phyloP scores from a whole-genome alignment of 2,888 invertebrate genomes.

The Siphlonurus alternatus region DNA sequence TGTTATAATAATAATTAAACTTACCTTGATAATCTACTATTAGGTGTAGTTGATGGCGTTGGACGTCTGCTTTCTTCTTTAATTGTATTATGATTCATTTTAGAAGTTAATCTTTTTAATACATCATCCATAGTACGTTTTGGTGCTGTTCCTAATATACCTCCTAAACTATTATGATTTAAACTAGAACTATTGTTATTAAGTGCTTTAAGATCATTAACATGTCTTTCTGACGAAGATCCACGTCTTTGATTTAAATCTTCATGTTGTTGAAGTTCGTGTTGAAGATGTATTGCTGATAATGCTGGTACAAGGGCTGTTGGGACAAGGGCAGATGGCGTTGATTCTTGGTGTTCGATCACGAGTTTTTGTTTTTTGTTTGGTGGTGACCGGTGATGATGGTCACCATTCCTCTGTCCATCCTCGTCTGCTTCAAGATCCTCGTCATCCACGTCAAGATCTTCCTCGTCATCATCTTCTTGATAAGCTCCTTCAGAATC shows the following conservation, averaged over 20 bases:
- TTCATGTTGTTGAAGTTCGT: slow-evolving; percentile 34
- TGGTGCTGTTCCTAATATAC: slow-evolving; percentile 29
- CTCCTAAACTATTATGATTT: slow-evolving; percentile 38
- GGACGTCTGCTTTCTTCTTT: slow-evolving; percentile 19
- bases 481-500: neutral
- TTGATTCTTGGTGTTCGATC: neutral
- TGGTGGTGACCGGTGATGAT: slow-evolving; percentile 25
- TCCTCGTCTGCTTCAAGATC: neutral
- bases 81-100: slow-evolving; percentile 57
- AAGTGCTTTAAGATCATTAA: neutral
- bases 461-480: neutral
- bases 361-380: slow-evolving; percentile 26
- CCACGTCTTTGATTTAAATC: slow-evolving; percentile 35
- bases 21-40: neutral
- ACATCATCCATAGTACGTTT: slow-evolving; percentile 79
- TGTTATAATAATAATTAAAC: too few relatives aligned
- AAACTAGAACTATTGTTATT: slow-evolving; percentile 19
- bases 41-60: slow-evolving; percentile 45
- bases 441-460: too few relatives aligned
- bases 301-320: slow-evolving; percentile 16
- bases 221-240: neutral
- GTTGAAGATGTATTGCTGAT: slow-evolving; percentile 33
- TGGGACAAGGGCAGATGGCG: too few relatives aligned
- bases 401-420: slow-evolving; percentile 24
- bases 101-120: slow-evolving; percentile 66